Conservation (phyloP, 2,797 vertebrate genomes). For the Tolypeutes matacus region DNA sequence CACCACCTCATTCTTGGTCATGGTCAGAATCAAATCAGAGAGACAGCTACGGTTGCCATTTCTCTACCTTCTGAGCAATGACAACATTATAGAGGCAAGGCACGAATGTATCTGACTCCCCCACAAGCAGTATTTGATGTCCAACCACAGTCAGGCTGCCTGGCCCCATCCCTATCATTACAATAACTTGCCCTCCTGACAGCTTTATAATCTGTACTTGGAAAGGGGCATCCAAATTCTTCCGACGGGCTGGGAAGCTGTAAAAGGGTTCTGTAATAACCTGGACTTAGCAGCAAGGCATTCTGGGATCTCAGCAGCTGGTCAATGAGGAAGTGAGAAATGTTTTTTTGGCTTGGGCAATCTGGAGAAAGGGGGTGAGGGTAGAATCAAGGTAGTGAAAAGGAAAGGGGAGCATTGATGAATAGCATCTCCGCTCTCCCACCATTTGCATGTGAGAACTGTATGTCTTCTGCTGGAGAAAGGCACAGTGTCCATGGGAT, state of each 20-base stretch:
- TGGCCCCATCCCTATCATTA: neutral
- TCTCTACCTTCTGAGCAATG: slow-evolving; percentile 47
- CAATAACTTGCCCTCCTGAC: slow-evolving; percentile 32
- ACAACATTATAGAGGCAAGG: slow-evolving; percentile 8
- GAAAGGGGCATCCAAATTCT: slow-evolving; percentile 64
- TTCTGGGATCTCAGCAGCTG: slow-evolving; percentile 55
- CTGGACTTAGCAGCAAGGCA: slow-evolving; percentile 63
- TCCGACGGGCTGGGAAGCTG: slow-evolving; percentile 40
- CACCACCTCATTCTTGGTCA: slow-evolving; percentile 12
- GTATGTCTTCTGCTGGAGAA: neutral
- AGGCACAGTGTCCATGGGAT: neutral
- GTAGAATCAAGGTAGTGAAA: slow-evolving; percentile 26
- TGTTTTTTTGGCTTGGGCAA: slow-evolving; percentile 9
- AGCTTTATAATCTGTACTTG: slow-evolving; percentile 52
- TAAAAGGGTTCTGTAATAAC: slow-evolving; percentile 49
- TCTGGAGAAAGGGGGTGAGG: neutral
- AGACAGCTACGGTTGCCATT: neutral
- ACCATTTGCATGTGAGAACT: neutral
- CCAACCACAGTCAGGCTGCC: slow-evolving; percentile 48
- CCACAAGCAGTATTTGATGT: slow-evolving; percentile 55
- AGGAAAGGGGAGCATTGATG: neutral
- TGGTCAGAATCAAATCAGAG: slow-evolving; percentile 62
- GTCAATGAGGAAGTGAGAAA: slow-evolving; percentile 62
- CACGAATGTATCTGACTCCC: slow-evolving; percentile 25
- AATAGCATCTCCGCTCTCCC: neutral